A percentile compares a stretch with the other conserved stretches of the same genome.
Evolutionary conservation across 2,888 invertebrate genomes (phyloP).

Genomic region (Ethmia dodecea): DNA sequence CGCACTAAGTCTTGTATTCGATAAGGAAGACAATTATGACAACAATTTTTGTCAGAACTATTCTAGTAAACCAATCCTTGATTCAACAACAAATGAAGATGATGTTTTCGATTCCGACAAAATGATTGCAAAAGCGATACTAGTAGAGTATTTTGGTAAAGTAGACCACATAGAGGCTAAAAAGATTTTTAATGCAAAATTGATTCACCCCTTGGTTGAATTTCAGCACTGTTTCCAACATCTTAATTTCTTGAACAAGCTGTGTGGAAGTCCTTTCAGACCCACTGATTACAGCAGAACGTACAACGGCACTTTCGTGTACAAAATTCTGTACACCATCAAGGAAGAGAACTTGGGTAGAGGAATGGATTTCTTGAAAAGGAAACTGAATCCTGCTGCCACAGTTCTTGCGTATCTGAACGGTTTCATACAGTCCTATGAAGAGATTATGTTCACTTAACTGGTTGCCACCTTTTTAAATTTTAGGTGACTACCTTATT

Average conservation of each 20-base stretch:
- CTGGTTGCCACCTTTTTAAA: too few species aligned
- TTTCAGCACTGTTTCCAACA: slow-evolving; percentile 32
- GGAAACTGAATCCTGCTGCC: slow-evolving; percentile 4
- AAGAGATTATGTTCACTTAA: too few species aligned
- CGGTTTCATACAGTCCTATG: slow-evolving; percentile 1
- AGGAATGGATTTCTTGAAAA: slow-evolving; percentile 2
- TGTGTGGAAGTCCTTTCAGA: slow-evolving; percentile 31
- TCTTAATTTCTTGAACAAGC: slow-evolving; percentile 33
- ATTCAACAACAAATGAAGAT: slow-evolving; percentile 7
- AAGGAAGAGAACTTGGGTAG: neutral
- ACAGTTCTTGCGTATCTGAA: slow-evolving; percentile 7
- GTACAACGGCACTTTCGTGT: slow-evolving; percentile 34
- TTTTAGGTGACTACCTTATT: too few species aligned
- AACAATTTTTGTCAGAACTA: neutral
- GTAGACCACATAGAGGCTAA: slow-evolving; percentile 6
- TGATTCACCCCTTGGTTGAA: slow-evolving; percentile 25
- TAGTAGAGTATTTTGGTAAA: slow-evolving; percentile 19
- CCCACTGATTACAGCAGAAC: slow-evolving; percentile 25
- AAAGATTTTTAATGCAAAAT: slow-evolving; percentile 18
- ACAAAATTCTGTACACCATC: slow-evolving; percentile 22
- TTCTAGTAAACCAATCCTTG: neutral
- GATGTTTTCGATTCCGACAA: slow-evolving; percentile 17
- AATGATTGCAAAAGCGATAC: slow-evolving; percentile 12
- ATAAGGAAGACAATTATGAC: slow-evolving; percentile 5
- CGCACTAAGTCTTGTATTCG: slow-evolving; percentile 21